Percentiles rank a stretch among this genome's conserved stretches.
These are phyloP conservation scores for Oryzias javanicus DNA, from an alignment of 2,113 vertebrate species.

Conservation along the genomic window DNA sequence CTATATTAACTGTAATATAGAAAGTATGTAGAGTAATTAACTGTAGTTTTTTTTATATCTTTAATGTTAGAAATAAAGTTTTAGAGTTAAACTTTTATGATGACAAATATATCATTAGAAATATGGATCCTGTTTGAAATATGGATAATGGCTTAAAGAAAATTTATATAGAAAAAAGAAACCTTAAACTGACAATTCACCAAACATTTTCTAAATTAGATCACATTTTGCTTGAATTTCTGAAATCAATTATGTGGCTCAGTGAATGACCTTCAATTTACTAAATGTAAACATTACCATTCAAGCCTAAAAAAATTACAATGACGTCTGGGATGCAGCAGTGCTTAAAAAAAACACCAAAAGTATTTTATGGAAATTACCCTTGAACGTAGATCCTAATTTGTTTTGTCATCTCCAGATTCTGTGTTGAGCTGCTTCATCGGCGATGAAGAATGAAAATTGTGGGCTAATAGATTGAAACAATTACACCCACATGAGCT, in stretches of 20 bases:
- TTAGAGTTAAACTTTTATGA: too few species aligned
- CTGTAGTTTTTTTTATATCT: too few species aligned
- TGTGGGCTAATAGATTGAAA: constrained; percentile 50
- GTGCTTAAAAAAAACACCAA: constrained; percentile 16
- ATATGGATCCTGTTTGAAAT: too few species aligned
- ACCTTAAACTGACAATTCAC: too few species aligned
- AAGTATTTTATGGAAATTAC: constrained; percentile 12
- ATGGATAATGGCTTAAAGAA: not conserved
- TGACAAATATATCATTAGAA: too few species aligned
- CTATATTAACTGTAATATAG: too few species aligned
- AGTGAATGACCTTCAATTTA: not conserved
- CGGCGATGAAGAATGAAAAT: constrained; percentile 32
- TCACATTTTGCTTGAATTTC: not conserved
- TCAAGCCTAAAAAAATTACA: not conserved
- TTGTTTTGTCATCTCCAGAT: constrained; percentile 45
- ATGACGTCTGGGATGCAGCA: not conserved
- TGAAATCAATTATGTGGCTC: not conserved
- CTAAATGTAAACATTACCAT: not conserved
- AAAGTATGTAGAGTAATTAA: too few species aligned
- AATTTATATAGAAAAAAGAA: not conserved
- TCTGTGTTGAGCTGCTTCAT: constrained; percentile 30
- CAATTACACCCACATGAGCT: constrained; percentile 56
- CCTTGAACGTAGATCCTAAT: constrained; percentile 33
- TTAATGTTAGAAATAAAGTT: too few species aligned
- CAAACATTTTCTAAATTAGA: too few species aligned